Evolutionary conservation across 2,888 invertebrate species (phyloP).

Genomic region (Spilarctia lutea): DNA sequence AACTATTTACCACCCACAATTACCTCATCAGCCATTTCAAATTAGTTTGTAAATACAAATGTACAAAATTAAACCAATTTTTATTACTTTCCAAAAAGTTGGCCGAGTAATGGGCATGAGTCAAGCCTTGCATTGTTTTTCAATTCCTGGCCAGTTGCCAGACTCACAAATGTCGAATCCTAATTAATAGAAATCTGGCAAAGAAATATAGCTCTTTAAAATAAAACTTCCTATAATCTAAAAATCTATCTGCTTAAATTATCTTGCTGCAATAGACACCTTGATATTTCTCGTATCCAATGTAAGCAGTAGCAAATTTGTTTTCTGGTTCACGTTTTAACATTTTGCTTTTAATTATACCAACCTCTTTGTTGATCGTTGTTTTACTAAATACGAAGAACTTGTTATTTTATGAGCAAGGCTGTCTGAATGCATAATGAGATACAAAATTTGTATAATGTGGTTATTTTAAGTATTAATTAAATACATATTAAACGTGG

Average conservation of each 20-base stretch:
- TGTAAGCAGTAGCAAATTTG: neutral
- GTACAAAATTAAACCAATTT: conserved; percentile 66
- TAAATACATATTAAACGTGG: neutral
- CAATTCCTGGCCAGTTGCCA: conserved; percentile 68
- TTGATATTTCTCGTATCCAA: neutral
- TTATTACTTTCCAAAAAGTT: conserved; percentile 74
- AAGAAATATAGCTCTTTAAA: conserved; percentile 29
- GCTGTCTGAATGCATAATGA: neutral
- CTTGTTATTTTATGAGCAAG: neutral
- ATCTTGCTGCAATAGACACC: neutral
- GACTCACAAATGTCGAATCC: conserved; percentile 46
- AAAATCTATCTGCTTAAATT: neutral
- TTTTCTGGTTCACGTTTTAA: neutral
- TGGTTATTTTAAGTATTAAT: neutral
- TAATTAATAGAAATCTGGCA: conserved; percentile 60
- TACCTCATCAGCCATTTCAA: conserved; percentile 46
- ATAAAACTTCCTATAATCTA: conserved; percentile 11
- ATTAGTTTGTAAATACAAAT: conserved; percentile 62
- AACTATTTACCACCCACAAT: conserved; percentile 39
- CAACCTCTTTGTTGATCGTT: neutral
- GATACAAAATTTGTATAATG: neutral
- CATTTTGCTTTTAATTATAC: neutral
- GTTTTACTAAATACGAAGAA: neutral
- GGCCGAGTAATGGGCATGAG: conserved; percentile 73
- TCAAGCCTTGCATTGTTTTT: conserved; percentile 68